These are phyloP conservation scores for Neolamprologus longior DNA, from an alignment of 2,113 vertebrate species.

Conservation along the genomic window DNA sequence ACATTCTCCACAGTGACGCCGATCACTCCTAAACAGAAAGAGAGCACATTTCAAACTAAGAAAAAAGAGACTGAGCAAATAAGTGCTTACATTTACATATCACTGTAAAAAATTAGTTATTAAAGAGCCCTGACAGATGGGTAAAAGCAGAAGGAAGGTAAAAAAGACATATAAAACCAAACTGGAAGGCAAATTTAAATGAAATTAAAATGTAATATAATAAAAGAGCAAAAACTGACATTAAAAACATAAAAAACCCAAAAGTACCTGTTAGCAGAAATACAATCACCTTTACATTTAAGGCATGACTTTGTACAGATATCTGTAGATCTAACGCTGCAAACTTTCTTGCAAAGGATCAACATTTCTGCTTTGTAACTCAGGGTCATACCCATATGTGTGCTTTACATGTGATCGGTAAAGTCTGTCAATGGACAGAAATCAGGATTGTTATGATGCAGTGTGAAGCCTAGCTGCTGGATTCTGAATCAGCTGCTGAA, in stretches of 20 bases:
- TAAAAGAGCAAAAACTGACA: background rate
- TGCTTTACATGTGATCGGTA: background rate
- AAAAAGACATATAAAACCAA: background rate
- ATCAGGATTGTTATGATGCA: background rate
- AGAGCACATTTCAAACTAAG: background rate
- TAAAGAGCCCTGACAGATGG: background rate
- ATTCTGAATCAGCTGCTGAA: background rate
- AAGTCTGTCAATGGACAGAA: background rate
- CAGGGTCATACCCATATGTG: background rate
- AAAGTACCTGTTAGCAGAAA: background rate
- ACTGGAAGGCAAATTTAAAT: background rate
- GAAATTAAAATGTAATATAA: background rate
- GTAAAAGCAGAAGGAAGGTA: background rate
- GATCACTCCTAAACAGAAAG: slow-evolving; percentile 70
- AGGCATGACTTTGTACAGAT: fast-evolving
- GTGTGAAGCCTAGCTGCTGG: background rate
- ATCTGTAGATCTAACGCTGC: background rate
- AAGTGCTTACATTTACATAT: background rate
- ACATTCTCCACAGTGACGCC: slow-evolving; percentile 85
- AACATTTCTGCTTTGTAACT: background rate
- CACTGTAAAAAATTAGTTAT: background rate
- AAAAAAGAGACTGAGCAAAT: background rate
- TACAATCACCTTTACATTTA: background rate
- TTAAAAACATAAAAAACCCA: fast-evolving
- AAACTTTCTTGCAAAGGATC: background rate